Conservation (phyloP, 1,140 invertebrate genomes). For the Drosophila bipectinata region DNA sequence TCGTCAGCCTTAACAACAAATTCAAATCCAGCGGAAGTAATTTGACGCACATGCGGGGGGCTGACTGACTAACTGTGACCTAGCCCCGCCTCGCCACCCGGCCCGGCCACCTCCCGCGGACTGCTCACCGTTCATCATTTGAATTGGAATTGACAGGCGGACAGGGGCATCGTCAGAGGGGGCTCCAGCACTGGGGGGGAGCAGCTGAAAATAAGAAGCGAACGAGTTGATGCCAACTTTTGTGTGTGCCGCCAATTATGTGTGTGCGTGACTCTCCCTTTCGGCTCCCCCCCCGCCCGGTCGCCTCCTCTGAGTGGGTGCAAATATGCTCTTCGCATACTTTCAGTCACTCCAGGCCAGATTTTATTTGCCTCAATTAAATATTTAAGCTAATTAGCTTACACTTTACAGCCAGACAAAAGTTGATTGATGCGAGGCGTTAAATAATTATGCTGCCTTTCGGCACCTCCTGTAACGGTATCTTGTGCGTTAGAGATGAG, state of each 20-base stretch:
- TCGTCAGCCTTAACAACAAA: constrained; percentile 71
- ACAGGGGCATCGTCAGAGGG: not conserved
- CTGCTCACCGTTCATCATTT: constrained; percentile 47
- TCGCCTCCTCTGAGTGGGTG: constrained; percentile 1
- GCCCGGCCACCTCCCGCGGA: not conserved
- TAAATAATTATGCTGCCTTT: constrained; percentile 66
- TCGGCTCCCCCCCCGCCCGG: not conserved
- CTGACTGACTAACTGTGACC: constrained; percentile 44
- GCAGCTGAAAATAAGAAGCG: constrained; percentile 12
- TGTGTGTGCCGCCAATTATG: constrained; percentile 61
- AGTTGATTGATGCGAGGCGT: constrained; percentile 66
- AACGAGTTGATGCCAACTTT: constrained; percentile 48
- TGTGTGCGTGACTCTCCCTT: constrained; percentile 50
- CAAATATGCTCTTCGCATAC: constrained; percentile 46
- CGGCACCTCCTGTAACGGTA: constrained; percentile 1
- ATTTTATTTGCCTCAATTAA: constrained; percentile 76
- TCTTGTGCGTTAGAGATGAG: not conserved
- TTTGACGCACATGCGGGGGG: constrained; percentile 67
- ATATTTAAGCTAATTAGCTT: constrained; percentile 78
- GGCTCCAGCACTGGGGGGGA: constrained; percentile 3
- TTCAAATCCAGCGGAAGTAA: constrained; percentile 80
- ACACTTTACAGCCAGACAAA: constrained; percentile 57
- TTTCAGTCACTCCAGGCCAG: constrained; percentile 44
- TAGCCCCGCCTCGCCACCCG: constrained; percentile 8
- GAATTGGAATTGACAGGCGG: constrained; percentile 66